Evolutionary conservation across 2,888 invertebrate species (phyloP).

Genomic region (Ichneumoninae sp.): DNA sequence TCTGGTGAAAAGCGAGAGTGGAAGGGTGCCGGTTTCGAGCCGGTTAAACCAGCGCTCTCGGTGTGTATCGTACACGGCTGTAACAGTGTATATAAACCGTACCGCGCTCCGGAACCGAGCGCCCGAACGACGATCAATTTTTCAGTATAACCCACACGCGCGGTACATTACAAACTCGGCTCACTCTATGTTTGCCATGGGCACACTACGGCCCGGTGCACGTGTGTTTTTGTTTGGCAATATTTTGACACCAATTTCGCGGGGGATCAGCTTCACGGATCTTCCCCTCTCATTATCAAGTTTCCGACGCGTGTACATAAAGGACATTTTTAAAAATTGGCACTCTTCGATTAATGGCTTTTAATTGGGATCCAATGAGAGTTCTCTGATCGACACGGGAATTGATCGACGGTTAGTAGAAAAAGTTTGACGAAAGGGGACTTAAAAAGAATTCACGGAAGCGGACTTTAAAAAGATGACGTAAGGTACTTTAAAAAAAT

Average conservation of each 20-base stretch:
- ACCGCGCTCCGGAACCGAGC: slow-evolving; percentile 11
- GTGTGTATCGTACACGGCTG: slow-evolving; percentile 32
- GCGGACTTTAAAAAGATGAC: too few relatives aligned
- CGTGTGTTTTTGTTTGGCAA: slow-evolving; percentile 72
- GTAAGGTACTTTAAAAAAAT: too few relatives aligned
- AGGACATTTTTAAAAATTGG: not conserved
- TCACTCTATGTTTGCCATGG: slow-evolving; percentile 47
- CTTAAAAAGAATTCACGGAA: too few relatives aligned
- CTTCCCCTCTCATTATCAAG: slow-evolving; percentile 50
- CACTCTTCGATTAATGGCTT: not conserved
- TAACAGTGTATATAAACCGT: slow-evolving; percentile 30
- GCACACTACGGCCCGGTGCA: slow-evolving; percentile 28
- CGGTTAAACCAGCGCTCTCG: slow-evolving; percentile 60
- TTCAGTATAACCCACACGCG: slow-evolving; percentile 31
- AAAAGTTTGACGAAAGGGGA: too few relatives aligned
- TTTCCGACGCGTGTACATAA: slow-evolving; percentile 24
- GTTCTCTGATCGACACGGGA: not conserved
- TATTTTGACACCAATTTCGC: slow-evolving; percentile 76
- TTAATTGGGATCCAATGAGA: not conserved
- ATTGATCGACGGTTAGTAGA: not conserved
- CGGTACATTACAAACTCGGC: slow-evolving; percentile 14
- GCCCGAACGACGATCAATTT: slow-evolving; percentile 56
- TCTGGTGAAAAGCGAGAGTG: slow-evolving; percentile 62
- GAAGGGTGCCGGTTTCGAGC: slow-evolving; percentile 59
- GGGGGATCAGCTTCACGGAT: slow-evolving; percentile 62